Evolutionary conservation across 2,113 vertebrate species (phyloP), one percentile per base, ranked within the genome.

Genomic region (Eolophus roseicapilla): DNA sequence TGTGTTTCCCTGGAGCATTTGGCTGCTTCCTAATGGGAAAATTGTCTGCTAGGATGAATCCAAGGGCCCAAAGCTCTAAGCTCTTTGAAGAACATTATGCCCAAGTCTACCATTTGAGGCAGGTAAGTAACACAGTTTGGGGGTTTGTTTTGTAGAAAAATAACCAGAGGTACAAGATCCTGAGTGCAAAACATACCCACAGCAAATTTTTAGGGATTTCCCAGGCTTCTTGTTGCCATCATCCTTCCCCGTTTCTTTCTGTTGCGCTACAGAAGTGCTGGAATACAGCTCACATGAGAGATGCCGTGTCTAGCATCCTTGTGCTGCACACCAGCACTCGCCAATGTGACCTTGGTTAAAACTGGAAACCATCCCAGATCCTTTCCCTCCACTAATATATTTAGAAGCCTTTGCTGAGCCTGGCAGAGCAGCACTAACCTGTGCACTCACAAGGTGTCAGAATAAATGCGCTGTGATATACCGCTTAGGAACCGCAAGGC

Each of bases 301-400:
- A 82, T 85, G 84, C 84, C 31, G 62, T 8, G 39, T 82, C 5
- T 24, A 79, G 82, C 6, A 79, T 6, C 90, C 55, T 71, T 2
- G 0, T 0, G 0, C 92, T 78, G 65, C 64, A 53, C 91, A 86
- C 88, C 63, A 52, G 70, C 75, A 17, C 88, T 95, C 4, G 2
- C 88, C 91, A 95, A 85, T 76, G 95, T 96, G 95, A 96, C 95
- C 93, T 95, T 95, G 96, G 89, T 92, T 76, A 44, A 71, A 94
- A 69, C 10, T 96, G 96, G 94, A 97, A 97, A 69, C 93, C 84
- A 87, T 95, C 94, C 96, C 95, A 95, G 95, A 82, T 82, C 95
- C 68, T 90, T 87, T 84, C 63, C 62, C 81, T 82, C 35, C 89
- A 13, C 89, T 96, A 87, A 95, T 95, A 91, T 90, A 92, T 94